phyloP scores from a whole-genome alignment of 2,113 vertebrate genomes.

The Mustelus asterias region DNA sequence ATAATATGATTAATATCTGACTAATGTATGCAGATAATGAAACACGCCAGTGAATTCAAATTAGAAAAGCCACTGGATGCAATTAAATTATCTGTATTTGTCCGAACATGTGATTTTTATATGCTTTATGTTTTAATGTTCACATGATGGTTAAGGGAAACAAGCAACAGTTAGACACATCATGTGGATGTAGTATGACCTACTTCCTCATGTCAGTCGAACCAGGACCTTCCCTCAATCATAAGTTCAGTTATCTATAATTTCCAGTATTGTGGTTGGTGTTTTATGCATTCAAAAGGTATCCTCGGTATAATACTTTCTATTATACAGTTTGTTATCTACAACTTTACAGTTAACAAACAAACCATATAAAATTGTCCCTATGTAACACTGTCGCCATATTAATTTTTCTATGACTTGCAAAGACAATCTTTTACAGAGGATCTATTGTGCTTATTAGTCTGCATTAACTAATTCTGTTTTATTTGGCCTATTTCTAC shows the following conservation, averaged over 20 bases:
- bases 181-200: slow-evolving; percentile 15
- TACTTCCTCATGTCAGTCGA: background rate
- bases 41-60: background rate
- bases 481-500: background rate
- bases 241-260: background rate
- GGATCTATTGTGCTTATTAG: background rate
- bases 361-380: background rate
- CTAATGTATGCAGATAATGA: background rate
- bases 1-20: background rate
- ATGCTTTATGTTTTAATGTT: background rate
- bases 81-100: background rate
- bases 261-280: background rate
- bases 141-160: slow-evolving; percentile 5
- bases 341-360: background rate
- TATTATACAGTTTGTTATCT: background rate
- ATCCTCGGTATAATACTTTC: background rate
- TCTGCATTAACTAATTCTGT: background rate
- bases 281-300: background rate
- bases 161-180: background rate
- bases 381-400: background rate
- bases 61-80: background rate
- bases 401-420: background rate
- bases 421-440: background rate
- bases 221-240: background rate
- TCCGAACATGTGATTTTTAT: background rate